Percentiles rank a stretch among this genome's conserved stretches.
Evolutionary conservation across 2,888 invertebrate species (phyloP).

Genomic region (Drosophila limbata): DNA sequence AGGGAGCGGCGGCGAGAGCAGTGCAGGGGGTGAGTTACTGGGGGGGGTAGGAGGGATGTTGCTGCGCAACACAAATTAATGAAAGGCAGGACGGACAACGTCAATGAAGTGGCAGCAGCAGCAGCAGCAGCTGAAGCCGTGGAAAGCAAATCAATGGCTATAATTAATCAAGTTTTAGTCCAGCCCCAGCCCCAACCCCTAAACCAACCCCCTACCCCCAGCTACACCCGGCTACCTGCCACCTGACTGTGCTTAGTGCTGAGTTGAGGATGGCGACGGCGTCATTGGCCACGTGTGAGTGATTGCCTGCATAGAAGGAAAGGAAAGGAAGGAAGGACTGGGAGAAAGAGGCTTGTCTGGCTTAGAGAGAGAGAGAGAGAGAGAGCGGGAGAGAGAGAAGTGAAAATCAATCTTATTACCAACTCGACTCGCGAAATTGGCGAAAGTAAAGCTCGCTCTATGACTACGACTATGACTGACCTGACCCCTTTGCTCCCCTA

Average conservation of each 20-base stretch:
- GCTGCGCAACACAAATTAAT: constrained; percentile 66
- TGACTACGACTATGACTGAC: background rate
- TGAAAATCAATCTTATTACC: constrained; percentile 82
- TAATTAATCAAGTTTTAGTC: constrained; percentile 79
- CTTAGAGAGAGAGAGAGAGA: background rate
- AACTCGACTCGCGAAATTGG: constrained; percentile 60
- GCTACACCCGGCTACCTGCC: background rate
- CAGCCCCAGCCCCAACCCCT: background rate
- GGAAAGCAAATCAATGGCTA: constrained; percentile 81
- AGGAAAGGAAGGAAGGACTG: too few species aligned
- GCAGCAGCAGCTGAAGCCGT: constrained; percentile 59
- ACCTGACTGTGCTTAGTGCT: background rate
- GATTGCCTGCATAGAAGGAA: constrained; percentile 51
- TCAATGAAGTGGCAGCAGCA: constrained; percentile 21
- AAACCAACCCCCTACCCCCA: background rate
- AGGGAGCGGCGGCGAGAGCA: background rate
- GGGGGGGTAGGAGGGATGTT: background rate
- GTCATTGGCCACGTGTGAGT: constrained; percentile 66
- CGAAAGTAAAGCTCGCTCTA: constrained; percentile 37
- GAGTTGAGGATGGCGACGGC: constrained; percentile 4
- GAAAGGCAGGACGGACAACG: constrained; percentile 53
- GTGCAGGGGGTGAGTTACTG: too few species aligned
- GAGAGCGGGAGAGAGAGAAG: constrained; percentile 38
- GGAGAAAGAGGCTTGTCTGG: background rate
- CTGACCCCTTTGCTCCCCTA: background rate